These are phyloP conservation scores for Rhynchonycteris naso DNA, from an alignment of 2,797 vertebrate species.

Conservation along the genomic window DNA sequence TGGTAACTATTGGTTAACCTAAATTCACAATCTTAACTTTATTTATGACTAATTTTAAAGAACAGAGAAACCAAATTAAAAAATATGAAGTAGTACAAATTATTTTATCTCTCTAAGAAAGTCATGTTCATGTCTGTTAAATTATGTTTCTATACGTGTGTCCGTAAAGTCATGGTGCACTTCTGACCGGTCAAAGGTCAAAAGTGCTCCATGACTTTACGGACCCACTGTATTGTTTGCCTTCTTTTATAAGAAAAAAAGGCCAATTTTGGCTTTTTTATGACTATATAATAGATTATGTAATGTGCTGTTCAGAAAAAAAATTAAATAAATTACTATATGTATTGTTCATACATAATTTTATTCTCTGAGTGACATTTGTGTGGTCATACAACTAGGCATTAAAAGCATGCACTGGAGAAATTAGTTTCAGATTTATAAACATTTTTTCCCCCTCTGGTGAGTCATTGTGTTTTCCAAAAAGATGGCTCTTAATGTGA, in stretches of 20 bases:
- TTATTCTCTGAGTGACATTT: constrained; percentile 69
- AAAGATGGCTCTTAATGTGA: constrained; percentile 79
- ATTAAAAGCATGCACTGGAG: constrained; percentile 63
- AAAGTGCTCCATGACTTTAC: too few relatives aligned
- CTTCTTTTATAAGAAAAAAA: constrained; percentile 25
- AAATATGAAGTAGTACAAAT: neutral
- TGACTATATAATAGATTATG: constrained; percentile 54
- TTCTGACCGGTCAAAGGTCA: too few relatives aligned
- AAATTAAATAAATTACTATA: constrained; percentile 55
- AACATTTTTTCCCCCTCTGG: constrained; percentile 81
- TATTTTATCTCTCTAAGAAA: neutral
- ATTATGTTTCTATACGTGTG: constrained; percentile 53
- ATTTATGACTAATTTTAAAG: neutral
- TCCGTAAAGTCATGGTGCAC: too few relatives aligned
- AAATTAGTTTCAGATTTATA: constrained; percentile 85
- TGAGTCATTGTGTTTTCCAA: constrained; percentile 76
- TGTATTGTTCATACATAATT: constrained; percentile 65
- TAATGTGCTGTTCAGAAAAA: constrained; percentile 68
- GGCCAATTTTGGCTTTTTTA: neutral
- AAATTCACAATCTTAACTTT: neutral
- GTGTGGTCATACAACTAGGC: constrained; percentile 61
- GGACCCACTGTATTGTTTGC: too few relatives aligned
- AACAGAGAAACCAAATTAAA: neutral
- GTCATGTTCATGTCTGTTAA: neutral
- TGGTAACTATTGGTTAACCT: neutral